A percentile compares a stretch with the other conserved stretches of the same genome.
These are phyloP conservation scores for Coptotermes formosanus DNA, from an alignment of 1,140 invertebrate species.

Conservation along the genomic window DNA sequence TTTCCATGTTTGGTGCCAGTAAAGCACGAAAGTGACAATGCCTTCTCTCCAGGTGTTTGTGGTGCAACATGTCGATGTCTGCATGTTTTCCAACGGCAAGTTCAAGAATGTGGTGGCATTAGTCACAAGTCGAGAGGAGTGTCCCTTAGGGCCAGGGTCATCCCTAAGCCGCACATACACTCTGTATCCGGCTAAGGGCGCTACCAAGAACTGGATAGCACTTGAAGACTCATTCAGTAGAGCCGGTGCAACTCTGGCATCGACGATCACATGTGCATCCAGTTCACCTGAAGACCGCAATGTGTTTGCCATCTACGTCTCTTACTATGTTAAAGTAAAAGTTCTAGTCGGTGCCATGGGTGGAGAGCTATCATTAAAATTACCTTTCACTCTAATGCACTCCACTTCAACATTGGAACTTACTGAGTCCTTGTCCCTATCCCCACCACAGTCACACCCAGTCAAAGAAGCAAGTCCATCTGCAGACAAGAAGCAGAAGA, in stretches of 20 bases:
- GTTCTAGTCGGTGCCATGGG: constrained; percentile 74
- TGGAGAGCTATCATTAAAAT: constrained; percentile 72
- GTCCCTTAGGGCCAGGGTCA: constrained; percentile 61
- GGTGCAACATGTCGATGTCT: constrained; percentile 96
- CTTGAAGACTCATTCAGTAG: constrained; percentile 73
- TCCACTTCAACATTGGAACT: constrained; percentile 49
- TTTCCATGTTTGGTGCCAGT: no score
- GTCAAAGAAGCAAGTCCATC: background rate
- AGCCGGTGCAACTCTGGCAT: constrained; percentile 64
- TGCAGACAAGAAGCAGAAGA: constrained; percentile 27
- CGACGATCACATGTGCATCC: constrained; percentile 61
- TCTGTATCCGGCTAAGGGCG: constrained; percentile 68
- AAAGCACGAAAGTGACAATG: no score
- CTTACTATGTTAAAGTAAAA: constrained; percentile 87
- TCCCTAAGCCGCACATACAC: constrained; percentile 62
- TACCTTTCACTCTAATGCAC: constrained; percentile 74
- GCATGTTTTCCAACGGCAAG: constrained; percentile 98
- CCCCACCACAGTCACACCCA: constrained; percentile 17
- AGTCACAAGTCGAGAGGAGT: constrained; percentile 68
- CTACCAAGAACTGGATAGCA: constrained; percentile 80
- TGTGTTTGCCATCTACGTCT: constrained; percentile 86
- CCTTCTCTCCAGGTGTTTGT: constrained; percentile 67
- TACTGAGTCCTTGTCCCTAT: constrained; percentile 13
- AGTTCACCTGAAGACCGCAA: constrained; percentile 69
- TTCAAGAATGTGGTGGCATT: constrained; percentile 97